A percentile compares a stretch with the other conserved stretches of the same genome.
Conservation (phyloP, 2,113 vertebrate genomes). For the Smithornis capensis region DNA sequence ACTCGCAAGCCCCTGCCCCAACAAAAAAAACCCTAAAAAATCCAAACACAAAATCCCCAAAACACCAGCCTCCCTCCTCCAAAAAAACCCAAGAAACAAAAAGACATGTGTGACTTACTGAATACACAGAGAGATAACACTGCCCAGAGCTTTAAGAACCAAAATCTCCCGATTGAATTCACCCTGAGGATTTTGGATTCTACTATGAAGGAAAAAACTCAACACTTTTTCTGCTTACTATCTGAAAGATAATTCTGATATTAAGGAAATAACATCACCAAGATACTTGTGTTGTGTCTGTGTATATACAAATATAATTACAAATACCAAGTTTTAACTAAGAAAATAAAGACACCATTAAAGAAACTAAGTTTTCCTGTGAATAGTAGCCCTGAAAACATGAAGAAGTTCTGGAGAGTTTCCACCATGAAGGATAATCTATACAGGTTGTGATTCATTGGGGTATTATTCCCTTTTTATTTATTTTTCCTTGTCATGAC, state of each 20-base stretch:
- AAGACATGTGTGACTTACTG: fast-evolving
- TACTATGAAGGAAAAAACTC: background rate
- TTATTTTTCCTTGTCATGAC: background rate
- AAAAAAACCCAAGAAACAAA: fast-evolving
- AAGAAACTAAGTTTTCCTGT: background rate
- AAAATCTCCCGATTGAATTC: background rate
- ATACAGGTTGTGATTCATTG: background rate
- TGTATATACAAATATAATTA: background rate
- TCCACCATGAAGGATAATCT: background rate
- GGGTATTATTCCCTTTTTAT: background rate
- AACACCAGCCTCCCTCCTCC: fast-evolving
- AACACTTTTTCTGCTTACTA: background rate
- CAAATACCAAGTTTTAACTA: background rate
- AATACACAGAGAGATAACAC: background rate
- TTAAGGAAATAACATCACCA: background rate
- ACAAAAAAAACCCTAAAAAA: no score
- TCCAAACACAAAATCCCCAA: background rate
- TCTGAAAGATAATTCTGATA: background rate
- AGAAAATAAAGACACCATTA: background rate
- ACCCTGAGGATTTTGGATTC: background rate
- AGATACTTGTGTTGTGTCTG: background rate
- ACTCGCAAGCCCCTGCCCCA: no score
- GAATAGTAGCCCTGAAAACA: background rate
- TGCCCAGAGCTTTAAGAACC: background rate
- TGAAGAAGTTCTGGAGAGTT: background rate